These are phyloP conservation scores for Barypeithes pellucidus DNA, from an alignment of 2,888 invertebrate species.

Conservation along the genomic window DNA sequence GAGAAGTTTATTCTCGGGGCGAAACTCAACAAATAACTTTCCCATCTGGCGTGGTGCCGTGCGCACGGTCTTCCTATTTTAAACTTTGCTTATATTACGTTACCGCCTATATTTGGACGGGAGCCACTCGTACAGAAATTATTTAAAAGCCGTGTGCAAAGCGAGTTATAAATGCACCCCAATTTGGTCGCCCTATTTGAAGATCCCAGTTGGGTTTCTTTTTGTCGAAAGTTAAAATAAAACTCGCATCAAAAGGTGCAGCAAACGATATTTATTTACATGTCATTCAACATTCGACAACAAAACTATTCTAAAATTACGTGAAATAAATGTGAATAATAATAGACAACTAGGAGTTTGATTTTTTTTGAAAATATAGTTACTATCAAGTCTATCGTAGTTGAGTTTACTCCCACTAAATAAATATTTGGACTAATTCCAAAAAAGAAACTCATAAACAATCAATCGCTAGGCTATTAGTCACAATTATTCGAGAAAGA, in stretches of 20 bases:
- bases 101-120: slow-evolving; percentile 75
- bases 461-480: slow-evolving; percentile 35
- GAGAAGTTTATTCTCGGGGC: slow-evolving; percentile 27
- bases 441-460: slow-evolving; percentile 40
- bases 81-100: slow-evolving; percentile 74
- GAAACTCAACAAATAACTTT: slow-evolving; percentile 49
- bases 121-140: slow-evolving; percentile 52
- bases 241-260: slow-evolving; percentile 24
- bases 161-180: background rate
- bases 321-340: background rate
- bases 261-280: background rate
- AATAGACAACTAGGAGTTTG: background rate
- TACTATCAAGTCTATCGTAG: slow-evolving; percentile 5
- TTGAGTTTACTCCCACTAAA: slow-evolving; percentile 27
- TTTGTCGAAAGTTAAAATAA: slow-evolving; percentile 31
- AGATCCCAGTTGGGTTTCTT: background rate
- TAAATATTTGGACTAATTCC: slow-evolving; percentile 46
- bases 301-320: slow-evolving; percentile 4
- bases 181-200: background rate
- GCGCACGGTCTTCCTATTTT: slow-evolving; percentile 75
- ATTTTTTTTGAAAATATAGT: slow-evolving; percentile 14
- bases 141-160: slow-evolving; percentile 31
- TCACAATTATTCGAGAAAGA: slow-evolving; percentile 29
- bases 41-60: slow-evolving; percentile 68
- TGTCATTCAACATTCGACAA: background rate